A percentile compares a stretch with the other conserved stretches of the same genome.
Conservation (phyloP, 2,888 invertebrate genomes). For the Trachelus iudaicus region DNA sequence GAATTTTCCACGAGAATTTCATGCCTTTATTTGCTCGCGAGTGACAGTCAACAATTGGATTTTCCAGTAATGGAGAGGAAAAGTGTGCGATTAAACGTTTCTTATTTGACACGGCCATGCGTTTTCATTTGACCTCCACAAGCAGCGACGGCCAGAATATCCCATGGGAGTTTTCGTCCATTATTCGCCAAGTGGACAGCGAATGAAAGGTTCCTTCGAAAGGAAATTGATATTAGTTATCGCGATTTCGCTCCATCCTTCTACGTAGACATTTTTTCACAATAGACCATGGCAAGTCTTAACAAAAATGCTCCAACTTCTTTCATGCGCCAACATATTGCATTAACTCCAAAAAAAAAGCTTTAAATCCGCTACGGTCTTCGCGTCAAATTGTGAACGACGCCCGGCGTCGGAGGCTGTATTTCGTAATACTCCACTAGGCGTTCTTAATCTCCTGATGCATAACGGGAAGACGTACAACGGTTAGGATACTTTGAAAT, state of each 20-base stretch:
- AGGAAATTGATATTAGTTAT: neutral
- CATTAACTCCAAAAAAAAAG: neutral
- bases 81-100: neutral
- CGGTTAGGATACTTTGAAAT: constrained; percentile 29
- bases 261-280: neutral
- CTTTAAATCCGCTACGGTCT: neutral
- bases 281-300: neutral
- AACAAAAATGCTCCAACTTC: neutral
- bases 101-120: neutral
- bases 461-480: constrained; percentile 46
- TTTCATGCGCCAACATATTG: neutral
- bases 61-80: constrained; percentile 1
- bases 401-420: neutral
- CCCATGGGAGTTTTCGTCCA: neutral
- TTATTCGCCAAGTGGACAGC: neutral
- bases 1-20: neutral
- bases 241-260: neutral
- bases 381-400: neutral
- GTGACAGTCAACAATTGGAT: neutral
- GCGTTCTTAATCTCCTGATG: constrained; percentile 39
- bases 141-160: neutral
- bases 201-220: neutral
- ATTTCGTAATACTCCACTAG: neutral
- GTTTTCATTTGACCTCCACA: neutral
- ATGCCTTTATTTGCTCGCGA: neutral